These are phyloP conservation scores for Ptychobarbus kaznakovi DNA, from an alignment of 2,797 vertebrate species.

Conservation along the genomic window DNA sequence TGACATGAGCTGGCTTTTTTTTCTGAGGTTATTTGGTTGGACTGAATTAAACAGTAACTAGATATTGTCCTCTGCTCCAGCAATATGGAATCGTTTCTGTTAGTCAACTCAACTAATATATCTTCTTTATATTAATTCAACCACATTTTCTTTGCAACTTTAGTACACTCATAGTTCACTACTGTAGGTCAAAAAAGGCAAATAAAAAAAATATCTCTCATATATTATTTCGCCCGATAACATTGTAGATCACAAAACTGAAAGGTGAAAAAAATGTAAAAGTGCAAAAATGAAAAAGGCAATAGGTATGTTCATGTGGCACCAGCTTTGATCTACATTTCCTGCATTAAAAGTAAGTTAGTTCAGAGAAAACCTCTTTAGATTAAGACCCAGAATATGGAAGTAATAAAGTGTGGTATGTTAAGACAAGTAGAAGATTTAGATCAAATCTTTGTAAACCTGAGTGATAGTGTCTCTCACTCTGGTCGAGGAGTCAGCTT, in stretches of 20 bases:
- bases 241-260: neutral
- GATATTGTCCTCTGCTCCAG: neutral
- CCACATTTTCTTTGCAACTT: neutral
- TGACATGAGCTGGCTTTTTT: neutral
- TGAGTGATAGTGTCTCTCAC: conserved; percentile 48
- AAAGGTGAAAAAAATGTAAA: neutral
- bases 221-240: neutral
- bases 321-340: neutral
- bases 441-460: neutral
- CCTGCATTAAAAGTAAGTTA: conserved; percentile 3
- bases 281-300: neutral
- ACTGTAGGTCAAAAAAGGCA: neutral
- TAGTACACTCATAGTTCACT: conserved; percentile 9
- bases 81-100: conserved; percentile 3
- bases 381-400: neutral
- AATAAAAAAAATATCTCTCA: neutral
- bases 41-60: neutral
- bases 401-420: neutral
- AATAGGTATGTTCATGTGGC: neutral
- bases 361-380: neutral
- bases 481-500: conserved; percentile 82
- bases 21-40: neutral
- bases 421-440: conserved; percentile 12
- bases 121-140: neutral
- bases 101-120: conserved; percentile 8